phyloP scores from a whole-genome alignment of 2,888 invertebrate species.

The Conchocele bisecta region DNA sequence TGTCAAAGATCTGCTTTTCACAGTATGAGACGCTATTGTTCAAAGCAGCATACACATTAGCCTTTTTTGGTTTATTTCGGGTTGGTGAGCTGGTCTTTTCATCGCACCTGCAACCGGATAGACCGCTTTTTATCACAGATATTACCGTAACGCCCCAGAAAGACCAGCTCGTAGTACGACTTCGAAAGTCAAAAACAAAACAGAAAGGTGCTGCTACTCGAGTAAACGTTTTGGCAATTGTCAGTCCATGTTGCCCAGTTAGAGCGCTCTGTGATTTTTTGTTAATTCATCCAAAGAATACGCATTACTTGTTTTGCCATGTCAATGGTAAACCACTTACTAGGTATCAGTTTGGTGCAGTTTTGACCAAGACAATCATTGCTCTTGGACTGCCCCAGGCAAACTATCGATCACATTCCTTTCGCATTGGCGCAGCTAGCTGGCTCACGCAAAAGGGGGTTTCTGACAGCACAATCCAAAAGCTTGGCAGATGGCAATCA shows the following conservation, averaged over 20 bases:
- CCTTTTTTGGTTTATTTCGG: constrained; percentile 32
- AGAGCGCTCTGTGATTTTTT: neutral
- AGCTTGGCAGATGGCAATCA: no score
- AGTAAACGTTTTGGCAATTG: neutral
- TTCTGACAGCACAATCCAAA: no score
- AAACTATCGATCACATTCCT: no score
- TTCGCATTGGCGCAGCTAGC: no score
- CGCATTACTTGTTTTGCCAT: constrained; percentile 25
- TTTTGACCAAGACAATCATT: no score
- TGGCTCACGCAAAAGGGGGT: no score
- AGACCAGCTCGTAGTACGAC: neutral
- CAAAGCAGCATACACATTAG: constrained; percentile 23
- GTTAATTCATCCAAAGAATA: neutral
- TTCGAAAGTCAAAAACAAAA: constrained; percentile 25
- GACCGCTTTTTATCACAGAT: neutral
- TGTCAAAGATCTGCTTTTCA: constrained; percentile 19
- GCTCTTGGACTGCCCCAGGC: no score
- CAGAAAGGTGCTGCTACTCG: constrained; percentile 13
- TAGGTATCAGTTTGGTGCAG: no score
- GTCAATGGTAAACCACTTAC: constrained; percentile 25
- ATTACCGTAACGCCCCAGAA: neutral
- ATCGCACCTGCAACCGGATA: neutral
- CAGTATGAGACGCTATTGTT: constrained; percentile 26
- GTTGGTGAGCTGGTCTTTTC: constrained; percentile 26
- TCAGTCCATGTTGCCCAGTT: constrained; percentile 13